These are phyloP conservation scores for Ectobius pallidus DNA, from an alignment of 2,888 invertebrate species.

Conservation along the genomic window DNA sequence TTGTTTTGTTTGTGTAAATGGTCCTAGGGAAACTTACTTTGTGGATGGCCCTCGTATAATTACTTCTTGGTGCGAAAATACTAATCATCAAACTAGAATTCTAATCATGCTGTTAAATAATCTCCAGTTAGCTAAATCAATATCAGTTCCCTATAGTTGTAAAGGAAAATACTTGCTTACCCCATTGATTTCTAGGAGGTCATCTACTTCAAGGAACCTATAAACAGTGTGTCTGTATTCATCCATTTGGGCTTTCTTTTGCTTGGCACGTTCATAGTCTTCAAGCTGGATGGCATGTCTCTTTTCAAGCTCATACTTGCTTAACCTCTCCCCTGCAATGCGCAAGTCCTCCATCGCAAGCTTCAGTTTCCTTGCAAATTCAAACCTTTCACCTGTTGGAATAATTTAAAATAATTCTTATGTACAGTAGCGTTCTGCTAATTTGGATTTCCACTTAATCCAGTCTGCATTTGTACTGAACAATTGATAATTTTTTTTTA, in stretches of 20 bases:
- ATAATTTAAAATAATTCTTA: too few species aligned
- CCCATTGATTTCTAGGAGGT: constrained; percentile 80
- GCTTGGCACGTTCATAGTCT: constrained; percentile 88
- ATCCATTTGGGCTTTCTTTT: constrained; percentile 89
- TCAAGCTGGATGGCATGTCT: constrained; percentile 90
- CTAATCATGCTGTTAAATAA: too few species aligned
- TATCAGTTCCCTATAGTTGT: too few species aligned
- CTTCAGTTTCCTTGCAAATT: constrained; percentile 90
- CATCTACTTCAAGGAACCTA: constrained; percentile 73
- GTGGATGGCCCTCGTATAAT: too few species aligned
- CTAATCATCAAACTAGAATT: too few species aligned
- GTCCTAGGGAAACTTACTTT: too few species aligned
- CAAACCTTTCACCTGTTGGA: constrained; percentile 82
- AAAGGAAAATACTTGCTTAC: constrained; percentile 55
- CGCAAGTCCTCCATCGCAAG: constrained; percentile 82
- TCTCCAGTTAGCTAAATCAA: too few species aligned
- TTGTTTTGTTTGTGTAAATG: too few species aligned
- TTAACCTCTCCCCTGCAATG: constrained; percentile 86
- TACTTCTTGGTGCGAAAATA: too few species aligned
- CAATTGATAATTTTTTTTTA: neutral
- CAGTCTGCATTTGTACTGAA: neutral
- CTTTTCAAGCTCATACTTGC: constrained; percentile 90
- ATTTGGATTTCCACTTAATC: too few species aligned
- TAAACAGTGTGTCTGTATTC: constrained; percentile 80
- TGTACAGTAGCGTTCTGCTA: neutral